Base-by-base conservation (phyloP, 2,888 invertebrate genomes). In the Thyatira batis region DNA sequence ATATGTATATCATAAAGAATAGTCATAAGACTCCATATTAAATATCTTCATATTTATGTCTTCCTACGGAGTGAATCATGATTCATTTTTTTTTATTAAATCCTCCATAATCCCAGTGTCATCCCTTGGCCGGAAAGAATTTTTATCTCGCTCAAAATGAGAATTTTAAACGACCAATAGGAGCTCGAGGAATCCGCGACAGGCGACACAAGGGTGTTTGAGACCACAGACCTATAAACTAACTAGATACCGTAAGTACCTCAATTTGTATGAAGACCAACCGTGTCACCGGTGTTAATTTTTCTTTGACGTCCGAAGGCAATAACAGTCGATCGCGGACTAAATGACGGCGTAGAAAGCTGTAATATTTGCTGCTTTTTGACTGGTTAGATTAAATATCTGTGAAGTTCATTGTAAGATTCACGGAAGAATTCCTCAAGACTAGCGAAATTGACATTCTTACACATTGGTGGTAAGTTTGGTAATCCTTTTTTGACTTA, bases 381-480 rank as follows among this genome's bases (percentile, higher is more conserved):
- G n/a, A n/a, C n/a, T n/a, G n/a, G n/a, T n/a, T n/a, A n/a, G n/a
- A n/a, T n/a, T n/a, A n/a, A n/a, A n/a, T n/a, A n/a, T n/a, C n/a
- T n/a, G n/a, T n/a, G n/a, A n/a, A n/a, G n/a, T n/a, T n/a, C n/a
- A n/a, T 45, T 58, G 57, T 57, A 54, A 60, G 54, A 60, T 61
- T 60, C 61, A 58, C 55, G 49, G 50, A 58, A 57, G 60, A 64
- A 61, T 61, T 60, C 55, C 50, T 53, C 57, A 45, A 53, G 55
- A 11, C 49, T 46, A 52, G 53, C 53, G 45, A 46, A 49, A 54
- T 54, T 49, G 5, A 45, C 27, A 0, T 17, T 17, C 5, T 43
- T 43, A 61, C 58, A 58, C 53, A 63, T 55, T 8, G 57, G 9
- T 13, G 1, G 0, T 9, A 5, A n/a, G 49, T 9, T 20, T 33